Conservation (phyloP, 1,140 invertebrate species). For the Diuraphis noxia region DNA sequence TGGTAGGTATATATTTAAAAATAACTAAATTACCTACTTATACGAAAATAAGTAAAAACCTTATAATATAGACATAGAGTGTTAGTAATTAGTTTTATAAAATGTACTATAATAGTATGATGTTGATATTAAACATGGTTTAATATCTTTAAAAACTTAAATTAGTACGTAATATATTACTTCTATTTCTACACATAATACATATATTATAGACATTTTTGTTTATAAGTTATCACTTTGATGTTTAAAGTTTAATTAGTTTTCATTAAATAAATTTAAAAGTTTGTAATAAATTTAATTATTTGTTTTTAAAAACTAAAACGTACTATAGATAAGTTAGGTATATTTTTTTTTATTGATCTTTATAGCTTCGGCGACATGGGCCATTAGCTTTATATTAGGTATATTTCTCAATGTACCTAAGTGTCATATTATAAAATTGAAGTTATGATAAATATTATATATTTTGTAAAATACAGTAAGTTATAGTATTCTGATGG, state of each 20-base stretch:
- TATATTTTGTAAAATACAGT: background rate
- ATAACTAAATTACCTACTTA: too few species aligned
- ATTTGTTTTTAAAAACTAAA: background rate
- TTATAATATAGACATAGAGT: background rate
- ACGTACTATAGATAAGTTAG: background rate
- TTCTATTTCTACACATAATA: background rate
- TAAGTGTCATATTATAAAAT: background rate
- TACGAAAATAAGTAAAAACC: too few species aligned
- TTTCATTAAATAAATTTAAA: background rate
- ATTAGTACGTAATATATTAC: background rate
- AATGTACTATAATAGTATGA: background rate
- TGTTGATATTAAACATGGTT: background rate
- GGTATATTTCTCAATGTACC: background rate
- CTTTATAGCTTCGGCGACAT: too few species aligned
- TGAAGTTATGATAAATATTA: background rate
- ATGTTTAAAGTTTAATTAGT: background rate
- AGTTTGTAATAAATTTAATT: background rate
- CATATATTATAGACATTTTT: background rate
- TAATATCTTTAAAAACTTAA: background rate
- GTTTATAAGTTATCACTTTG: background rate
- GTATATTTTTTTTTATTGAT: too few species aligned
- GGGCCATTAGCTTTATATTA: too few species aligned
- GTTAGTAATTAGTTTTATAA: background rate
- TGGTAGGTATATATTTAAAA: too few species aligned
- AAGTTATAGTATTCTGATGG: background rate